A percentile compares a stretch with the other conserved stretches of the same genome.
Evolutionary conservation across 1,140 invertebrate species (phyloP).

Genomic region (Popillia japonica): DNA sequence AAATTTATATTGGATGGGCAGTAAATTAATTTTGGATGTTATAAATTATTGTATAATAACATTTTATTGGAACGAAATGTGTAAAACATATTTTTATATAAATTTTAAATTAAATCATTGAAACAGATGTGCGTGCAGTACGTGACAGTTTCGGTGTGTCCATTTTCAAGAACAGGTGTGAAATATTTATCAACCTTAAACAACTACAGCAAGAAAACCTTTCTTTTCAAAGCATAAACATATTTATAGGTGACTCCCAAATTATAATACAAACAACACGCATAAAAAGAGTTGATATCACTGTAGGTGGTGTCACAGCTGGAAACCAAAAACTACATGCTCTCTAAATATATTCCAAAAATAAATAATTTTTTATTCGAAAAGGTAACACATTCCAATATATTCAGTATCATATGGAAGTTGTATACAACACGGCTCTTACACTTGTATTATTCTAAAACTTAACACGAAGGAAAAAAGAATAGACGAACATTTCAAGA

Average conservation of each 20-base stretch:
- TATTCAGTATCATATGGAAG: not conserved
- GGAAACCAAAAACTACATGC: not conserved
- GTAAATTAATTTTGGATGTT: too few relatives aligned
- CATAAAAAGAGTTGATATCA: not conserved
- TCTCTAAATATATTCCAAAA: slow-evolving; percentile 12
- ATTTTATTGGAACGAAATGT: too few relatives aligned
- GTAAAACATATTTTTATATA: too few relatives aligned
- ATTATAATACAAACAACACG: slow-evolving; percentile 11
- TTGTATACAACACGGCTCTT: too few relatives aligned
- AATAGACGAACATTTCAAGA: not conserved
- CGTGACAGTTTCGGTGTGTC: too few relatives aligned
- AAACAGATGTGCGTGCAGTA: too few relatives aligned
- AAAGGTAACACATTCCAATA: slow-evolving; percentile 6
- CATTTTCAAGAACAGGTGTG: not conserved
- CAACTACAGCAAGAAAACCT: not conserved
- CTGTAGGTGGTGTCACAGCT: slow-evolving; percentile 2
- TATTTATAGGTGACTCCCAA: not conserved
- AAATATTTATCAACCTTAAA: slow-evolving; percentile 2
- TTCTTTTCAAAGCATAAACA: not conserved
- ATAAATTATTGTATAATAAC: too few relatives aligned
- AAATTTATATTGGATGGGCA: too few relatives aligned
- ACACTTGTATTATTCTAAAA: not conserved
- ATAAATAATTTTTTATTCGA: slow-evolving; percentile 19
- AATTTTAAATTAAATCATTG: too few relatives aligned
- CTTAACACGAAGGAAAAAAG: not conserved